Evolutionary conservation across 2,797 vertebrate species (phyloP), one percentile per base, ranked within the genome.

Genomic region (Loris lydekkerianus): DNA sequence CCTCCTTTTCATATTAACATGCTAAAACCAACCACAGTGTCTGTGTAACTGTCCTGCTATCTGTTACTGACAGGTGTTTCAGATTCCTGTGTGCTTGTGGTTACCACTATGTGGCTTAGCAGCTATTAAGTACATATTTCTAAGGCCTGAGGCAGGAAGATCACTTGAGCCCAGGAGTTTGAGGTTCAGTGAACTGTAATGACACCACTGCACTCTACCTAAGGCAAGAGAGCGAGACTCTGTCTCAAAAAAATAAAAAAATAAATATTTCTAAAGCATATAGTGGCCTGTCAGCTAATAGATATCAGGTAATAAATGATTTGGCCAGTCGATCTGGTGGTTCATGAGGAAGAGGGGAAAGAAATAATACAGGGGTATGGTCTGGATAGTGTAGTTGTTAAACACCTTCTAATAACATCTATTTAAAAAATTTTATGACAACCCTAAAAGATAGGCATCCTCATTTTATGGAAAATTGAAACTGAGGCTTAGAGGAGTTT

Each of bases 311-410:
- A 61, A 5, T 43, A 89, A 82, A 75, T 60, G 60, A 31, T 78
- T 40, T 63, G 15, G 34, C 73, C 43, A 8, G 29, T 13, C 89
- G 46, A 73, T 53, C 72, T 81, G 56, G 70, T 46, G 56, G 49
- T 69, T 95, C 81, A 46, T 27, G 8, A 84, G 34, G 43, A 87
- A 93, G 70, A 92, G 5, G 17, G 21, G 65, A 18, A n/a, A 43
- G 20, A 88, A 61, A 88, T 18, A 75, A 73, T 27, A 95, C 11
- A 87, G 46, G 37, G 21, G 31, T 70, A 69, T 15, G n/a, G 9
- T 83, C 82, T 87, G 78, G 78, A 91, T 34, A 84, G 21, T 63
- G 63, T 2, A 60, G 37, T 65, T 86, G 94, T 18, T 75, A 76
- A 80, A 49, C 10, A 93, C 7, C 69, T 60, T 60, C 18, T 72